Base-by-base conservation (phyloP, 2,113 vertebrate species). In the Neofelis nebulosa region DNA sequence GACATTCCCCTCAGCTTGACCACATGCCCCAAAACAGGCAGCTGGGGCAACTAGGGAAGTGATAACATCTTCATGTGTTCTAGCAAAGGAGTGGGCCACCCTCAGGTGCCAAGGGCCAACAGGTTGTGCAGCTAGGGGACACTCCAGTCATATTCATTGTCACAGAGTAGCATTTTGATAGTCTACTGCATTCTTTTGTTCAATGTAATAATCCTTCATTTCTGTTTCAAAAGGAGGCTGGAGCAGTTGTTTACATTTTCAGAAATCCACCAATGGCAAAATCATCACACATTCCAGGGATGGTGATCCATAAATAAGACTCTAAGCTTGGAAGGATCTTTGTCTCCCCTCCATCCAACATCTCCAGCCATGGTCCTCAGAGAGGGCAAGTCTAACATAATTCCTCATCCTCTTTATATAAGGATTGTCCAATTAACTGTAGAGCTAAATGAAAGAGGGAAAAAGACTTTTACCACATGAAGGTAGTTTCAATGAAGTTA, bases 211-310 rank as follows among this genome's bases (percentile, higher is more conserved):
- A 78, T 93, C 33, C 27, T 29, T 84, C 55, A 29, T 52, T 73
- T 74, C 23, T 88, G 63, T 25, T 88, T 90, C 36, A 65, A 83
- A 86, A 83, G 23, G 45, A 23, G 80, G 27, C 45, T 63, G n/a
- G 33, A 69, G 7, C 45, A 80, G 82, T 78, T 90, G 29, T 79
- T 63, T 65, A 82, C 84, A 83, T 57, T 69, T 86, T 55, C 80
- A 95, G 57, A 96, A 94, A 50, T 78, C 65, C 50, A 85, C 33
- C 38, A 84, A 78, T 13, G 33, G 61, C 19, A 81, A 78, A 96
- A 89, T n/a, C 79, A 87, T 71, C 19, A 94, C 23, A 21, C 29
- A 48, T 50, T 57, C 25, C 33, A 96, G 73, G 63, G 50, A 66
- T 7, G 27, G 52, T 1, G 16, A 86, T 65, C 52, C 29, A 71